Evolutionary conservation across 2,113 vertebrate species (phyloP).

Genomic region (Phylloscopus whistleri): DNA sequence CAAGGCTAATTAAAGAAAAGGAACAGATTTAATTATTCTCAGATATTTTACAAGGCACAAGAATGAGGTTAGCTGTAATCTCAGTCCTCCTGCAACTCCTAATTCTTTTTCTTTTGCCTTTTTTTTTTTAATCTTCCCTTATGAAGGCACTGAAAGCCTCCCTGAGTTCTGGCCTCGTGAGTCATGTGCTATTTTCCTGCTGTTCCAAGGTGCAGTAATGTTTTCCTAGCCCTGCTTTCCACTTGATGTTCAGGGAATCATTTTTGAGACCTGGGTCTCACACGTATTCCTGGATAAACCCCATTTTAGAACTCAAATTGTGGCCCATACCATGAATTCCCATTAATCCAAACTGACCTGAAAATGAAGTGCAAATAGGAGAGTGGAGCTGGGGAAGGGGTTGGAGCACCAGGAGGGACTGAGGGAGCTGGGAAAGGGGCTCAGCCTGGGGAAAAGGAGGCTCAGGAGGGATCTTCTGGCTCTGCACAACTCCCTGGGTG

Average conservation of each 20-base stretch:
- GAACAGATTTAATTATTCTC: slow-evolving; percentile 26
- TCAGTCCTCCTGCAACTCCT: neutral
- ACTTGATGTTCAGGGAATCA: neutral
- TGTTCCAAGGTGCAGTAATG: neutral
- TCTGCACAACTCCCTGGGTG: neutral
- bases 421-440: neutral
- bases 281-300: neutral
- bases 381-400: neutral
- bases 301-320: neutral
- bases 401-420: rapidly evolving
- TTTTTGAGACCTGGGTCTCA: neutral
- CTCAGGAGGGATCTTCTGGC: neutral
- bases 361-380: neutral
- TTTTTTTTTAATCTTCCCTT: neutral
- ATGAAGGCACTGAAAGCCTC: neutral
- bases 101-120: neutral
- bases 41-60: neutral
- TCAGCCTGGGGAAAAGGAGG: neutral
- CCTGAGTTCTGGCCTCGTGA: neutral
- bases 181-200: neutral
- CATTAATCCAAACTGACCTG: neutral
- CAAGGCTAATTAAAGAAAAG: slow-evolving; percentile 43
- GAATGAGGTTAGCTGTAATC: neutral
- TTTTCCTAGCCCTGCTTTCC: neutral
- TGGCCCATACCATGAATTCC: neutral